Base-by-base conservation (phyloP, 1,140 invertebrate genomes). In the Calliphora vicina region DNA sequence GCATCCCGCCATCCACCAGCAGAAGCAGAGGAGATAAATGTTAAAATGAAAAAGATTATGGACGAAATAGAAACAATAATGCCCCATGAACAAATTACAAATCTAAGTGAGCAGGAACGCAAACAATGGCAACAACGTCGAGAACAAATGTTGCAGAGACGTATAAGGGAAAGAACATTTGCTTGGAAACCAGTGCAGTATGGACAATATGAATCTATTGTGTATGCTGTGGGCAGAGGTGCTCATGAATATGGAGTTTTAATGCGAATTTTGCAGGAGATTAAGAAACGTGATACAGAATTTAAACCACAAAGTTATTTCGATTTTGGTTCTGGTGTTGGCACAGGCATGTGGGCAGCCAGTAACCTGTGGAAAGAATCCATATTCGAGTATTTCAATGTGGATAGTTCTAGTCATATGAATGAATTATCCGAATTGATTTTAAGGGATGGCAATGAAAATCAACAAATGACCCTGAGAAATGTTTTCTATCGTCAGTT, bases 311-410 rank as follows among this genome's bases (percentile, higher is more conserved):
- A 91, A 83, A 94, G 94, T 82, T 92, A 97, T 82, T 96, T 97
- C 88, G 97, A 98, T 91, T 98, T 97, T 91, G 97, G 97, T 8
- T 97, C 97, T 73, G 97, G 97, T 17, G 90, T 97, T 72, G 97
- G 97, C 2, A 95, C 96, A 35, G 94, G 93, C 0, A 94, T 94
- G 50, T 98, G 97, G 96, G 96, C 95, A 26, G 93, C 94, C 5
- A 94, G 94, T 84, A 88, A 91, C 12, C 91, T 93, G 26, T 98
- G 97, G 96, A 88, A 91, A 8, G 91, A 93, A 17, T 91, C 93
- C 57, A 92, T 98, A 17, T 93, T 93, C 86, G 97, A 98, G 92
- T 95, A 96, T 88, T 95, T 95, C 84, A 95, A 94, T 88, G 94
- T 98, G 1, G 97, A 99, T 88, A 90, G 93, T 42, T 97, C 96